A percentile compares a stretch with the other conserved stretches of the same genome.
phyloP scores from a whole-genome alignment of 2,113 vertebrate genomes.

The Cricetomys ansorgei region DNA sequence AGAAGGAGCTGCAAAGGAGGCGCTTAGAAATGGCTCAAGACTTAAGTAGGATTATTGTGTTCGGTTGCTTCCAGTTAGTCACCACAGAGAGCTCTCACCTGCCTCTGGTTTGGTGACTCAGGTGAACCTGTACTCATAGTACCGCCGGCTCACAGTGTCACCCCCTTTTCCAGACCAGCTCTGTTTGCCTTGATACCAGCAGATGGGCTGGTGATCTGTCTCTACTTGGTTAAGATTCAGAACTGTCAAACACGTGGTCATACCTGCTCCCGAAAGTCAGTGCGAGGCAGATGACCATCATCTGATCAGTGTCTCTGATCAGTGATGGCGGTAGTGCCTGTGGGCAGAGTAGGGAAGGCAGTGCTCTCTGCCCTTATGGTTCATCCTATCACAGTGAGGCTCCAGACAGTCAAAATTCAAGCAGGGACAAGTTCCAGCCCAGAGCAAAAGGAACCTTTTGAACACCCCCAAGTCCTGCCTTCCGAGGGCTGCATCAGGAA shows the following conservation, averaged over 20 bases:
- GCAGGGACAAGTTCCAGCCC: neutral
- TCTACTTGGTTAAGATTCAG: neutral
- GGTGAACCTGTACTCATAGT: neutral
- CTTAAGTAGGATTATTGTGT: neutral
- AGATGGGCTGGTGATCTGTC: neutral
- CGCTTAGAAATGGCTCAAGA: neutral
- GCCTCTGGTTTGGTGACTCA: neutral
- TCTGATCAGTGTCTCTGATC: neutral
- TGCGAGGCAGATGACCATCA: accelerated
- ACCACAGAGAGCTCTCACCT: neutral
- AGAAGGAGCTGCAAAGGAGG: neutral
- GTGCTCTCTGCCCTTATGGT: too few species aligned
- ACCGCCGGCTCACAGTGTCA: neutral
- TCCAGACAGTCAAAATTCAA: neutral
- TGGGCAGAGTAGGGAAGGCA: neutral
- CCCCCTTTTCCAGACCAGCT: neutral
- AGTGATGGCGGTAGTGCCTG: neutral
- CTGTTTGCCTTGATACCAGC: neutral
- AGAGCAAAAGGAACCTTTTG: neutral
- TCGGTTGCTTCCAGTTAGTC: neutral
- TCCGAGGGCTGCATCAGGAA: neutral
- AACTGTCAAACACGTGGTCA: neutral
- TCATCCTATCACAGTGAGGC: neutral
- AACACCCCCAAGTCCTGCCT: neutral
- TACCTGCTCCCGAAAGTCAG: neutral